A percentile compares a stretch with the other conserved stretches of the same genome.
Evolutionary conservation across 2,888 invertebrate genomes (phyloP).

Genomic region (Mesorhabditis sp.): DNA sequence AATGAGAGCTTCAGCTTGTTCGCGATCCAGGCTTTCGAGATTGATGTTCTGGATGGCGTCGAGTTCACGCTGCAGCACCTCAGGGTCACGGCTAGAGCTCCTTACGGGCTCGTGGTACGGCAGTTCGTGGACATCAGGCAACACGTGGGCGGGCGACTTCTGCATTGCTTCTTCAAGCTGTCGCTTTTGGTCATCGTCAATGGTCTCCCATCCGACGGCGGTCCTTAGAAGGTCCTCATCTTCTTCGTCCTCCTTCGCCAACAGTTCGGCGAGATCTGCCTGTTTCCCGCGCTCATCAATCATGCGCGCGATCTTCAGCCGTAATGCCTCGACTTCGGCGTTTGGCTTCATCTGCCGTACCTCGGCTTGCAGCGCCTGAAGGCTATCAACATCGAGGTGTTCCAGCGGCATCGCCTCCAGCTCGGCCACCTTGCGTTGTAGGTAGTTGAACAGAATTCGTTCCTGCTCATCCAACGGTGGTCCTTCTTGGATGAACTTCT

Average conservation of each 20-base stretch:
- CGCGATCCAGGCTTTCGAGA: background rate
- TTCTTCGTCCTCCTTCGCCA: background rate
- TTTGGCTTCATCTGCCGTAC: background rate
- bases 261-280: background rate
- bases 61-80: background rate
- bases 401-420: background rate
- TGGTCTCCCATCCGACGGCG: background rate
- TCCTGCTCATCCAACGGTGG: background rate
- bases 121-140: background rate
- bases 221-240: background rate
- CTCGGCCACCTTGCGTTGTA: background rate
- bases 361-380: background rate
- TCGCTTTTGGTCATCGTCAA: background rate
- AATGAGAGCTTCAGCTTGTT: background rate
- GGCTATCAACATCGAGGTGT: background rate
- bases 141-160: background rate
- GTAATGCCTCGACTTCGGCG: background rate
- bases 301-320: background rate
- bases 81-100: background rate
- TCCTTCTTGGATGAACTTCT: background rate
- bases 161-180: background rate
- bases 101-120: background rate
- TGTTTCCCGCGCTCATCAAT: background rate
- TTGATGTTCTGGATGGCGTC: background rate
- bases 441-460: background rate